phyloP scores from a whole-genome alignment of 2,797 vertebrate species.

The Phoebastria nigripes region DNA sequence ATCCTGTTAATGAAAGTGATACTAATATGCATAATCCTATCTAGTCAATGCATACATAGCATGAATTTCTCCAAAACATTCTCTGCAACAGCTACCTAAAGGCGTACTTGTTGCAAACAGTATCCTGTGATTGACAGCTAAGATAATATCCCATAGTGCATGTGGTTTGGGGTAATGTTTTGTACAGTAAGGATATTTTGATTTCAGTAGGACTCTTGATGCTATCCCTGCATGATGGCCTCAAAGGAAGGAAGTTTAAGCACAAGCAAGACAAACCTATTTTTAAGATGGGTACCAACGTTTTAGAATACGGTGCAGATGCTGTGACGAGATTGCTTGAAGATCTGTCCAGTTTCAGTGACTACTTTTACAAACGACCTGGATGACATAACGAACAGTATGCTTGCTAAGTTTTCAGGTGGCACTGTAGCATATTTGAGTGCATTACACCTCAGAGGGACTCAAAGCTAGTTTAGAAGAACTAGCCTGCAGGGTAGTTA shows the following conservation, averaged over 20 bases:
- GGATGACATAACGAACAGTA: not conserved
- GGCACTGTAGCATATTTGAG: not conserved
- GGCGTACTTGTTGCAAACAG: not conserved
- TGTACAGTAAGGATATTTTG: not conserved
- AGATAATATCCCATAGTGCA: not conserved
- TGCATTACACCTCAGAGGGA: not conserved
- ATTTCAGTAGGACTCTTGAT: not conserved
- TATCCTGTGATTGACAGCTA: not conserved
- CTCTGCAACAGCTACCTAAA: not conserved
- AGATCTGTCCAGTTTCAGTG: not conserved
- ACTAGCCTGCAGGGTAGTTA: not conserved
- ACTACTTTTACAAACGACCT: not conserved
- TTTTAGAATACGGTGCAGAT: not conserved
- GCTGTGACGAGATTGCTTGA: not conserved
- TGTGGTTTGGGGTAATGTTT: accelerated
- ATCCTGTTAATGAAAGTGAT: not conserved
- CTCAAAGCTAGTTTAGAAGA: not conserved
- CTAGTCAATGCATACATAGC: not conserved
- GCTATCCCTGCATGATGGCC: not conserved
- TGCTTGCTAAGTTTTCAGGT: not conserved
- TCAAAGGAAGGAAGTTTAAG: not conserved
- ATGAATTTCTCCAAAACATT: not conserved
- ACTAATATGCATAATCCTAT: not conserved
- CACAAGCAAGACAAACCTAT: not conserved
- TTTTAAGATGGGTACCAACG: not conserved